Conservation (phyloP, 2,797 vertebrate genomes). For the Capromys pilorides region DNA sequence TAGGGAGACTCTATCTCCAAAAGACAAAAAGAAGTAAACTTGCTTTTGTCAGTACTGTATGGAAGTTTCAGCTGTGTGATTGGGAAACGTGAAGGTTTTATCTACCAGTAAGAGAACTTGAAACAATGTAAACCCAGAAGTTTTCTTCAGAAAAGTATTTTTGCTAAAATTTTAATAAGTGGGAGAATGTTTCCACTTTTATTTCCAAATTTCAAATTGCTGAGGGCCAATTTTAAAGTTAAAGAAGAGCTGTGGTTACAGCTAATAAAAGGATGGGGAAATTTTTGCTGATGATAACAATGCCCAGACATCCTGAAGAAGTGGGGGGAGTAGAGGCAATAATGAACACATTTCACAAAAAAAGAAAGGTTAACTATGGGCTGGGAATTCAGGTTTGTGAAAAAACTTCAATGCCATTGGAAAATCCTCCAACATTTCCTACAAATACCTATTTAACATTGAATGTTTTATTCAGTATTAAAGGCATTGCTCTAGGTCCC, state of each 20-base stretch:
- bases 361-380: background rate
- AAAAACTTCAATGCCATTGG: background rate
- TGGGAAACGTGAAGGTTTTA: slow-evolving; percentile 16
- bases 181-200: background rate
- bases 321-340: background rate
- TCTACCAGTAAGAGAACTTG: background rate
- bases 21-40: background rate
- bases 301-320: background rate
- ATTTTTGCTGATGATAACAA: background rate
- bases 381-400: background rate
- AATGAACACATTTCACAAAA: background rate
- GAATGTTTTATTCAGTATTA: background rate
- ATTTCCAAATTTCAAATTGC: slow-evolving; percentile 22
- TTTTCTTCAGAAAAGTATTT: slow-evolving; percentile 45
- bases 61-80: background rate
- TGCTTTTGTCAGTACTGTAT: background rate
- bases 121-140: background rate
- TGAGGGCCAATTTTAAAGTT: background rate
- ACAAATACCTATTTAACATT: background rate
- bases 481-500: background rate
- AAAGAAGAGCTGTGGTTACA: background rate
- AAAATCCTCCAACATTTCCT: background rate
- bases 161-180: slow-evolving; percentile 22
- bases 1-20: too few species aligned
- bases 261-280: slow-evolving; percentile 18